These are phyloP conservation scores for Crenichthys baileyi DNA, from an alignment of 2,797 vertebrate genomes.

Conservation along the genomic window DNA sequence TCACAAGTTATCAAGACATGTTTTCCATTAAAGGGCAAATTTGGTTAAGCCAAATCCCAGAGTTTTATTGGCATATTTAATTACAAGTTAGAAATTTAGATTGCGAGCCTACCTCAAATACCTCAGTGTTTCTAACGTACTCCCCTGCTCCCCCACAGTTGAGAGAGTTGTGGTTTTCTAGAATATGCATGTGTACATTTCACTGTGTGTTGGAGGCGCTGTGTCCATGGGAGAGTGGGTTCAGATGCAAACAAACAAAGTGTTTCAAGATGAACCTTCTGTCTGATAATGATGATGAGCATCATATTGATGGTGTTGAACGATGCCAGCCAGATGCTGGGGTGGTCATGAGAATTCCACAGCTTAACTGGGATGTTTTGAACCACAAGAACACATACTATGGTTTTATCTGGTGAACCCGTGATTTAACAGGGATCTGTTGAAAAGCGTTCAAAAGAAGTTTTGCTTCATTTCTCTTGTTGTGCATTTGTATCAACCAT, in stretches of 20 bases:
- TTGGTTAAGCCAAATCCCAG: background rate
- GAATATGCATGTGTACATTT: slow-evolving; percentile 39
- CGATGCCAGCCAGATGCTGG: slow-evolving; percentile 64
- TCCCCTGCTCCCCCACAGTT: slow-evolving; percentile 34
- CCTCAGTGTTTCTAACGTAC: slow-evolving; percentile 32
- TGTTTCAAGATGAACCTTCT: slow-evolving; percentile 65
- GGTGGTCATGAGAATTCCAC: slow-evolving; percentile 21
- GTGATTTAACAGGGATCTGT: slow-evolving; percentile 20
- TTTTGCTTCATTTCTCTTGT: background rate
- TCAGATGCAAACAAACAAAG: slow-evolving; percentile 71
- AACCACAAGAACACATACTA: slow-evolving; percentile 30
- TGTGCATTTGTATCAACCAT: slow-evolving; percentile 33
- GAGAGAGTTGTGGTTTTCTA: slow-evolving; percentile 52
- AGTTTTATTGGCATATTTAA: slow-evolving; percentile 10
- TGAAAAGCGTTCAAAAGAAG: background rate
- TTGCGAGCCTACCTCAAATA: slow-evolving; percentile 1
- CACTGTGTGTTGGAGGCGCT: slow-evolving; percentile 42
- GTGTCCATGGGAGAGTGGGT: slow-evolving; percentile 68
- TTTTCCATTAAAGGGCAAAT: background rate
- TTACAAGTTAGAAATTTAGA: slow-evolving; percentile 7
- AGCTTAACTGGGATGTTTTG: slow-evolving; percentile 22
- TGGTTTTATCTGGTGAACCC: background rate
- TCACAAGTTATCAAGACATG: background rate
- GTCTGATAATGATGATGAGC: slow-evolving; percentile 69
- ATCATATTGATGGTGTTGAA: slow-evolving; percentile 51